A percentile compares a stretch with the other conserved stretches of the same genome.
Evolutionary conservation across 2,888 invertebrate species (phyloP).

Genomic region (Agonopterix subpropinquella): DNA sequence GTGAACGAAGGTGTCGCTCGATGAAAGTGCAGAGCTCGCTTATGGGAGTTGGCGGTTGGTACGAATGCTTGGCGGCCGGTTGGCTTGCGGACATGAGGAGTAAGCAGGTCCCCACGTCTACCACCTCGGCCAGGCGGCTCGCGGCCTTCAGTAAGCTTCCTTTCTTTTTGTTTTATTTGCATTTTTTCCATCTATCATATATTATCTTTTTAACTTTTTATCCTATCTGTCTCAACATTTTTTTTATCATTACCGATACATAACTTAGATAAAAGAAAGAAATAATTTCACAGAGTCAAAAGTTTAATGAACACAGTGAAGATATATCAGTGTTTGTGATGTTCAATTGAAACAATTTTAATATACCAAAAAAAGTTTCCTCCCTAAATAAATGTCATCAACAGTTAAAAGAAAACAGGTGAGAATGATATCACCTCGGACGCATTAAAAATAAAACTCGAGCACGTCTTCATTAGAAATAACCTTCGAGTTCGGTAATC

Average conservation of each 20-base stretch:
- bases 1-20: constrained; percentile 55
- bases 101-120: constrained; percentile 72
- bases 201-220: constrained; percentile 16
- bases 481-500: constrained; percentile 46
- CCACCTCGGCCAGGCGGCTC: constrained; percentile 73
- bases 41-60: constrained; percentile 73
- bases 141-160: constrained; percentile 73
- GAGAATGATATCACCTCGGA: constrained; percentile 51
- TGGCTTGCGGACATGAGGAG: constrained; percentile 73
- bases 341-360: no score
- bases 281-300: no score
- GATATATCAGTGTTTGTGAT: no score
- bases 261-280: no score
- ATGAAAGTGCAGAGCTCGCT: constrained; percentile 71
- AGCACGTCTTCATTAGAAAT: constrained; percentile 66
- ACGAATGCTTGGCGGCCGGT: constrained; percentile 68
- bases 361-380: constrained; percentile 10
- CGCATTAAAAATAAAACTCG: constrained; percentile 59
- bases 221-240: background rate
- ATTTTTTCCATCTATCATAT: constrained; percentile 30
- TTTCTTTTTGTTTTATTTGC: constrained; percentile 69
- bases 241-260: background rate
- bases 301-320: no score
- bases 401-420: constrained; percentile 36
- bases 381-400: constrained; percentile 9